phyloP scores from a whole-genome alignment of 64 coral and sea anemone species.

The Acropora yongei region DNA sequence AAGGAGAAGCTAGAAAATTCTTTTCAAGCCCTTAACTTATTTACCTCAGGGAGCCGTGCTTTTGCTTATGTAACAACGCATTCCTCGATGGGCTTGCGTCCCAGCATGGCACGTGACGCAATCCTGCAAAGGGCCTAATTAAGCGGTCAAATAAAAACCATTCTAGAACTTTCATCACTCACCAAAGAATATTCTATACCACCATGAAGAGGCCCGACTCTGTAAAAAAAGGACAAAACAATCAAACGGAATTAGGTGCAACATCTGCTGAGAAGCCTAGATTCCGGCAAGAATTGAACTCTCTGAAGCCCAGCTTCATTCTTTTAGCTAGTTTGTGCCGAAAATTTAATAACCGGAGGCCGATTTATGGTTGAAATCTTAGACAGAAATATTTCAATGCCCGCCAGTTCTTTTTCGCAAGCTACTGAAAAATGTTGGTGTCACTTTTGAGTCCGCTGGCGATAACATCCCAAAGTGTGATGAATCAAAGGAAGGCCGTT shows the following conservation, averaged over 20 bases:
- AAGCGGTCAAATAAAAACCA: background rate
- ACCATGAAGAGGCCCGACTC: conserved; percentile 84
- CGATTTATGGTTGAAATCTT: too few relatives aligned
- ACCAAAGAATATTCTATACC: conserved; percentile 73
- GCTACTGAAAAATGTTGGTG: too few relatives aligned
- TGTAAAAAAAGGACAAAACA: background rate
- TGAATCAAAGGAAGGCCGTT: background rate
- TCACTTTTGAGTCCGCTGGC: background rate
- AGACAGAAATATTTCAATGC: too few relatives aligned
- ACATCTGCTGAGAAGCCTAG: background rate
- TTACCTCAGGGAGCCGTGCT: too few relatives aligned
- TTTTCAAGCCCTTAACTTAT: too few relatives aligned
- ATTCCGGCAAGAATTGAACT: background rate
- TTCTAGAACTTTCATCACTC: background rate
- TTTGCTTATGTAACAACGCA: too few relatives aligned
- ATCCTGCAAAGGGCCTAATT: too few relatives aligned
- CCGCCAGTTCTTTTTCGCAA: too few relatives aligned
- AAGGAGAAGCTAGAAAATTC: too few relatives aligned
- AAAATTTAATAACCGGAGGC: too few relatives aligned
- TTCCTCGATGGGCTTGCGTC: too few relatives aligned
- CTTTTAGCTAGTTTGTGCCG: background rate
- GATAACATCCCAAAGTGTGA: background rate
- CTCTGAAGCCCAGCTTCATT: background rate
- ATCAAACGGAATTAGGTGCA: background rate
- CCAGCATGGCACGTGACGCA: too few relatives aligned